Conservation (phyloP, 1,140 invertebrate species). For the Trinorchestia longiramus region DNA sequence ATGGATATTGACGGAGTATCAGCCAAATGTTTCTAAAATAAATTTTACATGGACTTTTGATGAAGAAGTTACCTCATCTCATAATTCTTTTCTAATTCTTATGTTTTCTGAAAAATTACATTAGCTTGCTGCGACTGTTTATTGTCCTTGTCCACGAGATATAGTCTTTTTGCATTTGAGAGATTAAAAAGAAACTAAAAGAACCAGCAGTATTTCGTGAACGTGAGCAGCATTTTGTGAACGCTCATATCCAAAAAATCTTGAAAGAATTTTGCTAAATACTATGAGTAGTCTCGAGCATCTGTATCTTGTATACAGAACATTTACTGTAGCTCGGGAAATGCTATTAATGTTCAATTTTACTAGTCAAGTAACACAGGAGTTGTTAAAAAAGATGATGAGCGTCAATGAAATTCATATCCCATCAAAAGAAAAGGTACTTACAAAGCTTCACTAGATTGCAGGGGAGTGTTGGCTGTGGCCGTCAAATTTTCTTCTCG, state of each 20-base stretch:
- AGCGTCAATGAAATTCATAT: neutral
- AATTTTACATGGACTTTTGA: neutral
- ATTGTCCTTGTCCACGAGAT: neutral
- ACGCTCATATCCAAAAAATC: neutral
- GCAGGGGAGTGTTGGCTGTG: constrained; percentile 72
- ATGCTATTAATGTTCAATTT: neutral
- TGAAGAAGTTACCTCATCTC: neutral
- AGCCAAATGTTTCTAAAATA: neutral
- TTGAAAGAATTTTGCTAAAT: neutral
- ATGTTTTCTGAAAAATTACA: neutral
- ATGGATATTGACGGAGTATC: neutral
- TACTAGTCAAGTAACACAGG: neutral
- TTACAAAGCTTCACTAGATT: constrained; percentile 3
- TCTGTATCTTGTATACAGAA: neutral
- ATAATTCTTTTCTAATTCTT: neutral
- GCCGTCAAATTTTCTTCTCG: constrained; percentile 69
- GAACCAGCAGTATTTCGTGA: neutral
- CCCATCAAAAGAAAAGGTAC: neutral
- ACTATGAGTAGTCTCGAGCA: neutral
- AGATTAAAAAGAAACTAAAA: neutral
- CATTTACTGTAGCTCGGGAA: neutral
- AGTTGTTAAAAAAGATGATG: neutral
- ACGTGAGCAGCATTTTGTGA: neutral
- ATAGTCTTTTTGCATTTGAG: neutral
- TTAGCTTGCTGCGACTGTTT: neutral